Conservation (phyloP, 2,113 vertebrate species). For the Kobus ellipsiprymnus region DNA sequence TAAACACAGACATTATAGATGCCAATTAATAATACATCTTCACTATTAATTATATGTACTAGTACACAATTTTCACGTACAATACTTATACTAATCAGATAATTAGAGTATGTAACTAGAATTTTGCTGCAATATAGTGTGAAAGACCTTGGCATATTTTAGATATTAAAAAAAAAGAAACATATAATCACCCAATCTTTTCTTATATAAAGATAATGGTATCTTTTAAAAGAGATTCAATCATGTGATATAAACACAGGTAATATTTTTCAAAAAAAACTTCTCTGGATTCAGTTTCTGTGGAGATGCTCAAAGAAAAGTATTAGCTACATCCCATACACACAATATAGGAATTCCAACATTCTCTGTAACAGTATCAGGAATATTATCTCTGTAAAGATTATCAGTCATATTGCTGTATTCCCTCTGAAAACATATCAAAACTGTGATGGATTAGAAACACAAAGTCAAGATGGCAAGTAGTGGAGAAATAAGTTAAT, state of each 20-base stretch:
- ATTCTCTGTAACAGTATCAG: background rate
- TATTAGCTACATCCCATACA: background rate
- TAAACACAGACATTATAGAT: background rate
- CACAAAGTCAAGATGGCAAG: background rate
- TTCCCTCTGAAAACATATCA: background rate
- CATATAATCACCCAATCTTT: background rate
- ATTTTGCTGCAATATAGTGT: background rate
- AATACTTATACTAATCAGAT: constrained; percentile 49
- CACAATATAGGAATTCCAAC: background rate
- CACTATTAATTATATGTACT: constrained; percentile 36
- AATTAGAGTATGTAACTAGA: constrained; percentile 9
- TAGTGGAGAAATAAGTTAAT: background rate
- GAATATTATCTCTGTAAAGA: background rate
- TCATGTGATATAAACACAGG: background rate
- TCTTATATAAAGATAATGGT: background rate
- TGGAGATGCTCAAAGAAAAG: background rate
- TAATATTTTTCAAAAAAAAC: background rate
- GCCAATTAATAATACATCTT: background rate
- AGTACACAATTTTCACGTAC: constrained; percentile 23
- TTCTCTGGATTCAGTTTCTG: background rate
- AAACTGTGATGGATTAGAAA: background rate
- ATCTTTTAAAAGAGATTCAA: background rate
- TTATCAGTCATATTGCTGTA: background rate
- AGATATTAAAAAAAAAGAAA: background rate
- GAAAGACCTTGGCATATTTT: background rate